phyloP scores from a whole-genome alignment of 2,888 invertebrate species.

The Cryptocephalus moraei region DNA sequence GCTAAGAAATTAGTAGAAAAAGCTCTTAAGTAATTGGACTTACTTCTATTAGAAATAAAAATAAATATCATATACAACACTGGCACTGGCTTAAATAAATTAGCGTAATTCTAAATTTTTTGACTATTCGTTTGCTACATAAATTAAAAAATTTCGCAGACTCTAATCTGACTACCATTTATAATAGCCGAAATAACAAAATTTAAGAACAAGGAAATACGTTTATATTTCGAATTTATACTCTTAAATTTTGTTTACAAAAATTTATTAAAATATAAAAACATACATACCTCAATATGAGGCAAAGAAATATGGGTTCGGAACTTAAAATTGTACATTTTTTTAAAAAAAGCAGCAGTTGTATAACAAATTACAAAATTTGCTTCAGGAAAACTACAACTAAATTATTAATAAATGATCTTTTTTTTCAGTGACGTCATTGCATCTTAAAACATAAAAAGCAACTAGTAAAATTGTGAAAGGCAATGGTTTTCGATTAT shows the following conservation, averaged over 20 bases:
- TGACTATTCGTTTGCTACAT: background rate
- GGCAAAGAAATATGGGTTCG: conserved; percentile 10
- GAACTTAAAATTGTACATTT: background rate
- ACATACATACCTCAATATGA: conserved; percentile 19
- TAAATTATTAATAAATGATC: no score
- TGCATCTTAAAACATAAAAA: no score
- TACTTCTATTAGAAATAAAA: conserved; percentile 5
- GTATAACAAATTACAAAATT: no score
- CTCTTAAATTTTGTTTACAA: background rate
- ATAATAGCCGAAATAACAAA: no score
- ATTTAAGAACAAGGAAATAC: conserved; percentile 1
- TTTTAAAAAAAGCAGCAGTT: background rate
- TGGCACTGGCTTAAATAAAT: conserved; percentile 18
- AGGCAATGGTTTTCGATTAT: no score
- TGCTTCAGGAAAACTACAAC: no score
- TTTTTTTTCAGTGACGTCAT: no score
- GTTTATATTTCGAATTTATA: conserved; percentile 1
- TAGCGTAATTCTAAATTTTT: conserved; percentile 2
- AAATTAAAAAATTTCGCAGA: background rate
- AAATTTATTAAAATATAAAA: background rate
- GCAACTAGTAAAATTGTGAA: no score
- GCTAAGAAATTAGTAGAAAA: conserved; percentile 10
- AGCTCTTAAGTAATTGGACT: background rate
- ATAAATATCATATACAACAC: conserved; percentile 20
- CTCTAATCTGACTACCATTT: no score